Evolutionary conservation across 35 echinoderm and acorn worm genomes (phyloP), one percentile per base, ranked within the genome.

Genomic region (Apostichopus japonicus): DNA sequence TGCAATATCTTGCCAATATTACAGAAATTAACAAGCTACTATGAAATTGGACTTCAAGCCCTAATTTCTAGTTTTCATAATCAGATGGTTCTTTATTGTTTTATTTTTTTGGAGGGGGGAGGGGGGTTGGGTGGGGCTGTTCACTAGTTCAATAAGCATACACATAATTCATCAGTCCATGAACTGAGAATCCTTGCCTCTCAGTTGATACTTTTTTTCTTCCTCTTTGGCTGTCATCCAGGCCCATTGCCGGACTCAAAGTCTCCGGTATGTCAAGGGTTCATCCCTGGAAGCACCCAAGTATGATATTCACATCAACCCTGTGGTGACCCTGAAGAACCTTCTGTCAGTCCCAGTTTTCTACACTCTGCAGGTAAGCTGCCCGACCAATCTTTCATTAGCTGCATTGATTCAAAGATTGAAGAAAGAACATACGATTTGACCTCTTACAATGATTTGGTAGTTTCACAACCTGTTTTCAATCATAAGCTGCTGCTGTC

Each of bases 241-340:
- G 86, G 51, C 86, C 7, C 61, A 72, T 4, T 89, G 86, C 72
- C 61, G 93, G 71, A 87, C 77, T 53, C 87, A 93, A 24, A 80
- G 16, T 0, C 65, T 98, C 90, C 75, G 92, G 61, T 95, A 93
- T 94, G 96, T 98, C 1, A 92, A 98, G 33, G 96, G 96, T 24
- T 93, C 94, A 55, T 98, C 96, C 5, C 61, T 92, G 70, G 83
- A 93, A 19, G 88, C 96, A 78, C 96, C 96, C 63, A 98, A 98
- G 96, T 98, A 93, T 72, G 95, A 88, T 62, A 91, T 98, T 77
- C 96, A 98, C 67, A 80, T 98, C 23, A 79, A 98, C 54, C 96
- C 96, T 23, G 93, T 95, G 10, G 96, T 98, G 16, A 89, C 90
- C 51, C 80, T 98, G 52, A 72, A 90, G 65, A 98, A 98, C 54